Conservation (phyloP, 2,888 invertebrate genomes). For the Parnassius mnemosyne region DNA sequence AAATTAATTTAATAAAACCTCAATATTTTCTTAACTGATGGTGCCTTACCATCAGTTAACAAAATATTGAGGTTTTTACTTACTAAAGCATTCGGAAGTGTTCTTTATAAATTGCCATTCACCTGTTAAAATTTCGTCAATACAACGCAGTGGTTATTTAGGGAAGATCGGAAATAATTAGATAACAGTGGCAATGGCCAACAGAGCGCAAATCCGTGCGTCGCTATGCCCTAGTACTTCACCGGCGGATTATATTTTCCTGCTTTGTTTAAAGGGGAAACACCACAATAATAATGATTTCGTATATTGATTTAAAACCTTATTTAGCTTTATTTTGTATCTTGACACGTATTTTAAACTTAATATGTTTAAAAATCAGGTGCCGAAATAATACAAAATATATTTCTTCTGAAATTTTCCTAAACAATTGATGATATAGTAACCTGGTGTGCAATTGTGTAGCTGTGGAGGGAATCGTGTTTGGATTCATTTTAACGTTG, state of each 20-base stretch:
- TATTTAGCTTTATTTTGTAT: neutral
- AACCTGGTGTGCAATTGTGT: too few relatives aligned
- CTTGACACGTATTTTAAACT: neutral
- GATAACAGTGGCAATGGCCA: conserved; percentile 74
- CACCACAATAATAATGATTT: neutral
- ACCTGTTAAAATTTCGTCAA: conserved; percentile 72
- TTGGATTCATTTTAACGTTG: too few relatives aligned
- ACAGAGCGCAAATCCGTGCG: conserved; percentile 73
- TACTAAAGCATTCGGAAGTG: neutral
- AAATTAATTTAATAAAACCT: too few relatives aligned
- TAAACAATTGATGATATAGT: too few relatives aligned
- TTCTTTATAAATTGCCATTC: conserved; percentile 56
- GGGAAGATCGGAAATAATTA: conserved; percentile 79
- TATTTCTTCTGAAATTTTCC: too few relatives aligned
- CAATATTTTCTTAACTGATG: neutral
- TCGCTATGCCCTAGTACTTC: conserved; percentile 63
- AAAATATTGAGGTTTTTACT: too few relatives aligned
- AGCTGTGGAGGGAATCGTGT: too few relatives aligned
- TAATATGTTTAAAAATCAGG: neutral
- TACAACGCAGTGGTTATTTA: conserved; percentile 67
- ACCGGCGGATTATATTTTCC: conserved; percentile 49
- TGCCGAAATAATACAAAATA: neutral
- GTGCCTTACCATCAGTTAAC: too few relatives aligned
- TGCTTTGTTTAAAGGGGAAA: conserved; percentile 38
- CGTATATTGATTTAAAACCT: neutral